Conservation (phyloP, 1,140 invertebrate genomes). For the Bombus waltoni region DNA sequence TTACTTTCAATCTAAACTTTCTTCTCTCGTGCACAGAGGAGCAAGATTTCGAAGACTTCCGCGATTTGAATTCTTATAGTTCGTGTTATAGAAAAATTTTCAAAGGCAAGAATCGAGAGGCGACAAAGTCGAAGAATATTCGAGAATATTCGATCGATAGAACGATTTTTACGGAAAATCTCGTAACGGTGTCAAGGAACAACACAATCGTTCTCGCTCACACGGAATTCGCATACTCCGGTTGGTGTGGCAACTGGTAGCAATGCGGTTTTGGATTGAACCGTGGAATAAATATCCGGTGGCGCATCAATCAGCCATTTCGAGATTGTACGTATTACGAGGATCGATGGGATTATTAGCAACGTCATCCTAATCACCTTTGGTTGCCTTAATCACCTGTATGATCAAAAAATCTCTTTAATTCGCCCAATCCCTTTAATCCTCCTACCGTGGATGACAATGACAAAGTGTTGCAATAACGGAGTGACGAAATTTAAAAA, state of each 20-base stretch:
- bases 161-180: no score
- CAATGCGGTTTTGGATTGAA: conserved; percentile 15
- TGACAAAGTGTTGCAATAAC: background rate
- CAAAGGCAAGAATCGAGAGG: background rate
- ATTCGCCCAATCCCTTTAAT: background rate
- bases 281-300: conserved; percentile 34
- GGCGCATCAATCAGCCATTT: conserved; percentile 8
- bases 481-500: no score
- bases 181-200: no score
- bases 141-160: no score
- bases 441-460: background rate
- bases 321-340: background rate
- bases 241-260: background rate
- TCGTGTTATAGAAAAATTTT: background rate
- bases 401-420: background rate
- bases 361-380: background rate
- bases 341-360: background rate
- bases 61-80: background rate
- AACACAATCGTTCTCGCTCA: no score
- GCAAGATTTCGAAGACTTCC: background rate
- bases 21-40: background rate
- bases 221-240: background rate
- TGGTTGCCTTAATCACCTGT: background rate
- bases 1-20: background rate
- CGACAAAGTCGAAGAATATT: background rate